Base-by-base conservation (phyloP, 2,797 vertebrate species). In the Diplodus sargus region DNA sequence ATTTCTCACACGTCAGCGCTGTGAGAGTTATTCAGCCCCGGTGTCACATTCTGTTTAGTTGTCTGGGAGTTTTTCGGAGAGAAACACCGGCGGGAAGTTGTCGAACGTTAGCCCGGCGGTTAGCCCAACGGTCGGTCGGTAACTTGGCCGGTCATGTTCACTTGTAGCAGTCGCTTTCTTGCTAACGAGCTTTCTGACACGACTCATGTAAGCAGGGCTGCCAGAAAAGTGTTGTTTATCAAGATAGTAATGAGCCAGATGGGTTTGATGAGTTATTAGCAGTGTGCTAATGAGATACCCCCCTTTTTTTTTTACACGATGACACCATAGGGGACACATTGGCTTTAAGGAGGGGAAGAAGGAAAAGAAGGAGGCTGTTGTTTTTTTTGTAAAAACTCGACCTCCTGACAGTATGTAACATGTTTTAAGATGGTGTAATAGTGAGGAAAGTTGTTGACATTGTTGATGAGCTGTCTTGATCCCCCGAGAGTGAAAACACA, bases 51-150 rank as follows among this genome's bases (percentile, higher is more conserved):
- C 0, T 20, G 5, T 18, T 18, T 0, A 28, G 54, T 67, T 62
- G 65, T 20, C 2, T 13, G 1, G 12, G 5, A 2, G 18, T 14
- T 0, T 42, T n/a, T 51, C 4, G 28, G n/a, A 9, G 3, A 12
- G 5, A 47, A 22, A 60, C 15, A 28, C 28, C 13, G 9, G 30
- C 10, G 34, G 1, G 17, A 64, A n/a, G 53, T n/a, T 25, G 15
- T 12, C 6, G 48, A 10, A 47, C 16, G 52, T 79, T 75, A 84
- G 66, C 87, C 30, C 56, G 59, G 2, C 65, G 64, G 83, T 70
- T 82, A 13, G 43, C 12, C 11, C 18, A 15, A 28, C 34, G n/a
- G n/a, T 43, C 34, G 17, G 23, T 53, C 25, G 57, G 30, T 60
- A 53, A 53, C 30, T 23, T 58, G 43, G 1, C 47, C 42, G 45